A percentile compares a stretch with the other conserved stretches of the same genome.
Conservation (phyloP, 1,140 invertebrate genomes). For the Heliothis virescens region DNA sequence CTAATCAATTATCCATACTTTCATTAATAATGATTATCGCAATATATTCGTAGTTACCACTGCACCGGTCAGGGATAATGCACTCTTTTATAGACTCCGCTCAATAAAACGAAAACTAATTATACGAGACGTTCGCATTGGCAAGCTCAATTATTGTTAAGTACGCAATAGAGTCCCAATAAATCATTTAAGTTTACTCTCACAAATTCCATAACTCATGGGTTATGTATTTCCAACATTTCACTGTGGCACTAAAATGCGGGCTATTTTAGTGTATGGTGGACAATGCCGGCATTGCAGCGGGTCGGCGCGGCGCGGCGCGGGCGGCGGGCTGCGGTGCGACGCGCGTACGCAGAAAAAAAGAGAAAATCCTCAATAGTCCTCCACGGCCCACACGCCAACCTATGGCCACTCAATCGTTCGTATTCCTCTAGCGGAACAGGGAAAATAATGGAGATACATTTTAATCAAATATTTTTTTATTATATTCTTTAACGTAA, state of each 20-base stretch:
- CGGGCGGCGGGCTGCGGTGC: constrained; percentile 50
- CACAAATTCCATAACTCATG: constrained; percentile 62
- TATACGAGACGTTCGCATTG: constrained; percentile 14
- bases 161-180: constrained; percentile 53
- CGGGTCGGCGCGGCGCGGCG: constrained; percentile 50
- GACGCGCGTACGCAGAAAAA: constrained; percentile 74
- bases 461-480: constrained; percentile 27
- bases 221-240: constrained; percentile 71
- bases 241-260: constrained; percentile 70
- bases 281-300: constrained; percentile 63
- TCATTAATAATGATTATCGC: constrained; percentile 17
- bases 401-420: constrained; percentile 84
- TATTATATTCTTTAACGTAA: background rate
- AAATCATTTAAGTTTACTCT: constrained; percentile 67
- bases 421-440: constrained; percentile 67
- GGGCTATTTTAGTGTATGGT: constrained; percentile 74
- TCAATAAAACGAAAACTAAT: constrained; percentile 41
- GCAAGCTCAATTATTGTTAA: constrained; percentile 46
- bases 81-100: constrained; percentile 18
- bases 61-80: constrained; percentile 10
- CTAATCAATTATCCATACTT: background rate
- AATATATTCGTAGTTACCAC: constrained; percentile 15
- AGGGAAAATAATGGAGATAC: constrained; percentile 66
- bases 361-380: constrained; percentile 79
- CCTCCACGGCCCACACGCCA: constrained; percentile 83